Evolutionary conservation across 2,113 vertebrate genomes (phyloP), one percentile per base, ranked within the genome.

Genomic region (Uria lomvia): DNA sequence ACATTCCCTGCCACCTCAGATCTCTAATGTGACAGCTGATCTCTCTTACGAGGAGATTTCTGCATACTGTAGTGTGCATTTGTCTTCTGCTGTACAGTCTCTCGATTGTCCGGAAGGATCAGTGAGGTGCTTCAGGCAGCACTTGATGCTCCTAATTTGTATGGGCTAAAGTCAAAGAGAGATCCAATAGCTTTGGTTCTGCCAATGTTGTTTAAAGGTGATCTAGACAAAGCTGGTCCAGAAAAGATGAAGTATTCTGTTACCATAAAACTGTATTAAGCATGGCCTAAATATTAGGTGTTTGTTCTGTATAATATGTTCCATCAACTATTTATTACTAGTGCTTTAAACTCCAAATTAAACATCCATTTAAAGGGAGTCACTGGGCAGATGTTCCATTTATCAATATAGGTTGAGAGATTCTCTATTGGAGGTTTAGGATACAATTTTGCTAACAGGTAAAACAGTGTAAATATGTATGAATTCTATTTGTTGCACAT

Each of bases 401-500:
- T 94, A 82, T 92, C 81, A 89, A 29, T 77, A 58, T 17, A 98
- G 95, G 92, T 63, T 94, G 94, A 96, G 89, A 95, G 86, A 96
- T 94, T 97, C 98, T 97, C 94, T 96, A 24, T 59, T 81, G 93
- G 96, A 98, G 90, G 95, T 96, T 97, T 97, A 98, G 98, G 96
- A 96, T 95, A 96, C 95, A 92, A 56, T 98, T 98, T 98, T 98
- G 97, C 97, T 98, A 98, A 98, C 92, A 97, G 96, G 95, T 96
- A 88, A 97, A 98, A 94, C 79, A 92, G 76, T 98, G 98, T 98
- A 98, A 98, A 98, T 98, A 98, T 98, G 98, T 98, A 98, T 14
- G 98, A 98, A 98, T 98, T 98, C 98, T 98, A 97, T 98, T 98
- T 98, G 98, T 98, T 98, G 98, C 98, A 98, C 98, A 98, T 98